Percentiles rank a stretch among this genome's conserved stretches.
These are phyloP conservation scores for Drosophila tani DNA, from an alignment of 1,140 invertebrate genomes.

Conservation along the genomic window DNA sequence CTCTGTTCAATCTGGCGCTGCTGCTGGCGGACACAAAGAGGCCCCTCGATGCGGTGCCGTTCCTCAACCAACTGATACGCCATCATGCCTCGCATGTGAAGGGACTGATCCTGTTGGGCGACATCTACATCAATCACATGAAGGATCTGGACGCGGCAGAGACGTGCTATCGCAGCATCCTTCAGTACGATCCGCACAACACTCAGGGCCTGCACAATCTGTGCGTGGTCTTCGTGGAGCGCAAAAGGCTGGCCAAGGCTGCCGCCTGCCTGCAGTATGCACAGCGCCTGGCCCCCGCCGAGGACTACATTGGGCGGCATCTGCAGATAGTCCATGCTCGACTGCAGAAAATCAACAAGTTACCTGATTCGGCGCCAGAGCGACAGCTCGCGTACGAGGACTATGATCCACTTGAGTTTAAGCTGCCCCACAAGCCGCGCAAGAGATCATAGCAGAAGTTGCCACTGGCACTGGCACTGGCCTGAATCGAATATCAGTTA, in stretches of 20 bases:
- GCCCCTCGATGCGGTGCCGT: conserved; percentile 96
- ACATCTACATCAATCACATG: conserved; percentile 98
- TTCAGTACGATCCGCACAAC: conserved; percentile 95
- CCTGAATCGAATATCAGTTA: not conserved
- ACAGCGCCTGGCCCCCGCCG: conserved; percentile 91
- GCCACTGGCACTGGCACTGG: not conserved
- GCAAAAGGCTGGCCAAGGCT: conserved; percentile 92
- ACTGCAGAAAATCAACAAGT: conserved; percentile 79
- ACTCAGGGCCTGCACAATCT: conserved; percentile 98
- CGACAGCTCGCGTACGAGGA: conserved; percentile 78
- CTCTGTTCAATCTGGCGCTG: conserved; percentile 97
- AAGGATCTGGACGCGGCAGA: conserved; percentile 97
- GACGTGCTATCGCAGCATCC: conserved; percentile 96
- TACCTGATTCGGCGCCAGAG: conserved; percentile 78
- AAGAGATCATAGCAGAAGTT: conserved; percentile 57
- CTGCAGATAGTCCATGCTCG: conserved; percentile 86
- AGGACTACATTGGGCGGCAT: conserved; percentile 96
- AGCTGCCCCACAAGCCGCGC: conserved; percentile 48
- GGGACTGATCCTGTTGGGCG: conserved; percentile 96
- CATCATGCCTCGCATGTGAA: conserved; percentile 98
- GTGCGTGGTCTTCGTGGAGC: conserved; percentile 97
- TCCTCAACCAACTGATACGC: conserved; percentile 95
- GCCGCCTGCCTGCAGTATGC: conserved; percentile 93
- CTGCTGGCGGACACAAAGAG: conserved; percentile 94
- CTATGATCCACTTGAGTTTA: conserved; percentile 80